These are phyloP conservation scores for Spea multiplicata DNA, from an alignment of 2,113 vertebrate species.

Conservation along the genomic window DNA sequence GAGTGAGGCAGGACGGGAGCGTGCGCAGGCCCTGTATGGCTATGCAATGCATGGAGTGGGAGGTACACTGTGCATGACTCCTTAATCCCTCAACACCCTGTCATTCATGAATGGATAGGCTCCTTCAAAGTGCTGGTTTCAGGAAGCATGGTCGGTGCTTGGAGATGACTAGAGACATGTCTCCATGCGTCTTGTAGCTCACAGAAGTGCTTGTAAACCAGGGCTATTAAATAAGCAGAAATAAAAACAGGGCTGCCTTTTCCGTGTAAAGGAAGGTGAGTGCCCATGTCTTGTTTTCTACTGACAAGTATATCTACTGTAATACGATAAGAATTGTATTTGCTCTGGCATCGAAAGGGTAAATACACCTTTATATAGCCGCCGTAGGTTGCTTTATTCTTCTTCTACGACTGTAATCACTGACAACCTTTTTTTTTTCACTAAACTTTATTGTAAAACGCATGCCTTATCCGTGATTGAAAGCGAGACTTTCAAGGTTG, in stretches of 20 bases:
- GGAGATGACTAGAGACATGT: background rate
- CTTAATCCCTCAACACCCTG: background rate
- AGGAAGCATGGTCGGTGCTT: background rate
- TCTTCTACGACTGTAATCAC: no score
- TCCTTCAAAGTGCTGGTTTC: background rate
- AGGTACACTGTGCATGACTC: background rate
- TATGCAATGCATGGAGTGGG: background rate
- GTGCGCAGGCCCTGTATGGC: background rate
- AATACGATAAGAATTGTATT: background rate
- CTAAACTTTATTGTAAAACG: background rate
- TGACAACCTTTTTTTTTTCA: no score
- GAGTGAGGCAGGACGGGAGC: no score
- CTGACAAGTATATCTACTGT: no score
- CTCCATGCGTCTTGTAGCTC: background rate
- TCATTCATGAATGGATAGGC: constrained; percentile 3
- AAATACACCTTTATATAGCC: background rate
- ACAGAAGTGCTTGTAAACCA: background rate
- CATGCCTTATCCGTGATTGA: background rate
- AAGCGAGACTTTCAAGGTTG: no score
- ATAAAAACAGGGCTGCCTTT: background rate
- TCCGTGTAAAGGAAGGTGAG: background rate
- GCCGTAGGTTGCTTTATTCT: background rate
- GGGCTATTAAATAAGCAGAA: background rate
- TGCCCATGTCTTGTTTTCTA: background rate
- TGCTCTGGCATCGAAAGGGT: background rate